phyloP scores from a whole-genome alignment of 2,113 vertebrate species.

The Entosphenus tridentatus region DNA sequence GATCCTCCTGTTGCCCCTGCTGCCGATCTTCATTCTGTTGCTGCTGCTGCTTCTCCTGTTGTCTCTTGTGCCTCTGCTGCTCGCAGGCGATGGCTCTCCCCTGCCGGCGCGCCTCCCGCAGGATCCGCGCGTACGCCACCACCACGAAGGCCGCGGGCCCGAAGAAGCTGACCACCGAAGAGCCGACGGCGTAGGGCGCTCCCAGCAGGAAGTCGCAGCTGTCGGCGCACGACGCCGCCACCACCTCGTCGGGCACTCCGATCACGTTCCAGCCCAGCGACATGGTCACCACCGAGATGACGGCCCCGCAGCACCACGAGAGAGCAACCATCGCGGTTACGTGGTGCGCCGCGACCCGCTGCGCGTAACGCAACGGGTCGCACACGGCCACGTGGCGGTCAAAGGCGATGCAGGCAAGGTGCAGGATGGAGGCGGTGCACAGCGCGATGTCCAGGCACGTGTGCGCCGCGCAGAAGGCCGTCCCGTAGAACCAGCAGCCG shows the following conservation, averaged over 20 bases:
- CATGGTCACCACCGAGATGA: slow-evolving; percentile 37
- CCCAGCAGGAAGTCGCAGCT: slow-evolving; percentile 53
- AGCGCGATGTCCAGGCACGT: slow-evolving; percentile 21
- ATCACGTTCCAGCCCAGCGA: slow-evolving; percentile 88
- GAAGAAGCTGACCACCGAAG: slow-evolving; percentile 61
- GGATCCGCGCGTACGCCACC: slow-evolving; percentile 53
- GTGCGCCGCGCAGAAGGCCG: slow-evolving; percentile 16
- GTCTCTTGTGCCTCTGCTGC: no score
- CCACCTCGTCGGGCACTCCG: slow-evolving; percentile 15
- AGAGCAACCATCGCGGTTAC: slow-evolving; percentile 34
- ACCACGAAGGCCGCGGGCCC: slow-evolving; percentile 65
- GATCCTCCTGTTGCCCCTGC: no score
- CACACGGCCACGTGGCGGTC: slow-evolving; percentile 20
- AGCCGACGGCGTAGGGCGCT: slow-evolving; percentile 39
- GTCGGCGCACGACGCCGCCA: slow-evolving; percentile 7
- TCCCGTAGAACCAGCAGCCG: slow-evolving; percentile 21
- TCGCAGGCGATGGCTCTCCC: slow-evolving; percentile 31
- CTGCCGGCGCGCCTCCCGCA: slow-evolving; percentile 60
- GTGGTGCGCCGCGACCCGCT: slow-evolving; percentile 34
- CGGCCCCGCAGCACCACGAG: slow-evolving; percentile 62
- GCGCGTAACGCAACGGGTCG: slow-evolving; percentile 18
- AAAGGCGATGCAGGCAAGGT: slow-evolving; percentile 23
- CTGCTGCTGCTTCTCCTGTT: no score
- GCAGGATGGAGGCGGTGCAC: slow-evolving; percentile 20
- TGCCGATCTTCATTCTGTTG: no score